Conservation (phyloP, 2,113 vertebrate species). For the Pomatostomus ruficeps region DNA sequence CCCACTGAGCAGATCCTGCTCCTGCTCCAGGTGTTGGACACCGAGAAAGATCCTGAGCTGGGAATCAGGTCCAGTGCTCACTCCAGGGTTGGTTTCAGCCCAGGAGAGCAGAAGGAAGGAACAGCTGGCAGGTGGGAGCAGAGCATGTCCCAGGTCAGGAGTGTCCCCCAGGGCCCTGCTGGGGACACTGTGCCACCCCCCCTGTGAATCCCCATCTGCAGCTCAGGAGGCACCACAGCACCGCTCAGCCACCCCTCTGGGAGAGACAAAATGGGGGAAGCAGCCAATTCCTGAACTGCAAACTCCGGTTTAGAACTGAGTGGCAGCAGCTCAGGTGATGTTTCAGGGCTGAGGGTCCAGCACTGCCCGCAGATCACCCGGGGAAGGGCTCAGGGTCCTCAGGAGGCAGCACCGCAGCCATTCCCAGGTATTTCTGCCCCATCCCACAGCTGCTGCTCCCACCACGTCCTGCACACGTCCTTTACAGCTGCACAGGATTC, state of each 20-base stretch:
- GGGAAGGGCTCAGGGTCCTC: background rate
- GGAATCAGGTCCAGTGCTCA: background rate
- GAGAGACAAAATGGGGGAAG: background rate
- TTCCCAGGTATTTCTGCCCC: background rate
- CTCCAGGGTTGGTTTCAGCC: slow-evolving; percentile 21
- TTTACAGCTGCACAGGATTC: background rate
- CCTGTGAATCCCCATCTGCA: background rate
- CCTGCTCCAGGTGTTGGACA: background rate
- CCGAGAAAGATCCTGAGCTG: background rate
- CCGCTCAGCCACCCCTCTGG: background rate
- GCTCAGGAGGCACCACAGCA: background rate
- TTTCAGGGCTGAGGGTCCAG: background rate
- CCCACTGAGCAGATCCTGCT: background rate
- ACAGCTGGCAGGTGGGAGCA: background rate
- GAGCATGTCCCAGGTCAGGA: background rate
- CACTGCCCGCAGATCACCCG: background rate
- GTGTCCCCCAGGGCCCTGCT: slow-evolving; percentile 25
- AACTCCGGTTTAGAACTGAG: background rate
- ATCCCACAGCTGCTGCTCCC: background rate
- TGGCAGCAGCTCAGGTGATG: background rate
- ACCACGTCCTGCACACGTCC: fast-evolving
- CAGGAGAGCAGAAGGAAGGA: background rate
- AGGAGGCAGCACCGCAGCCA: background rate
- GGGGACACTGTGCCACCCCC: background rate
- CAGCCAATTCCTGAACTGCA: background rate